phyloP scores from a whole-genome alignment of 2,888 invertebrate genomes.

The Gryllus longicercus region DNA sequence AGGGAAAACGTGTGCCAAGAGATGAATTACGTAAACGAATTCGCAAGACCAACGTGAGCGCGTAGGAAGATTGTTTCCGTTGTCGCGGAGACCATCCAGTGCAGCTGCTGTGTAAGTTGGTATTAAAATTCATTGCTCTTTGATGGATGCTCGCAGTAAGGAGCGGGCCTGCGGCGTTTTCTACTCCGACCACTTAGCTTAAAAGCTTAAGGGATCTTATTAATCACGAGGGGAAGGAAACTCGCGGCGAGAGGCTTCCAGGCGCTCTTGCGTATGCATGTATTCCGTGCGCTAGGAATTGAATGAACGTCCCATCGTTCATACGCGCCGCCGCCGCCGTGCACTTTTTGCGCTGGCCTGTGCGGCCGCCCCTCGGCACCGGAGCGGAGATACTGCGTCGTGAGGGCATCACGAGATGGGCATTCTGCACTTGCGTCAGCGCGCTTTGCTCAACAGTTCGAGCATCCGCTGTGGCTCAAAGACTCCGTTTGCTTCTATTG shows the following conservation, averaged over 20 bases:
- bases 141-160: background rate
- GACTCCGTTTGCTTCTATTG: too few species aligned
- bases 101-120: background rate
- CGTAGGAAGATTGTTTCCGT: background rate
- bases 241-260: background rate
- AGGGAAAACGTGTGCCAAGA: too few species aligned
- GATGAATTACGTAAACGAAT: too few species aligned
- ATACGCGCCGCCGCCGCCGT: background rate
- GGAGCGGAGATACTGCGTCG: too few species aligned
- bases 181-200: background rate
- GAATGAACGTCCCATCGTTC: slow-evolving; percentile 6
- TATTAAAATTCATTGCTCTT: slow-evolving; percentile 1
- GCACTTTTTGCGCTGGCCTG: too few species aligned
- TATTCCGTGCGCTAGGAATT: background rate
- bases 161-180: background rate
- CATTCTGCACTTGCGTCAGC: too few species aligned
- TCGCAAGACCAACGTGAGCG: too few species aligned
- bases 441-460: too few species aligned
- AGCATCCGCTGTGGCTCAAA: too few species aligned
- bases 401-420: too few species aligned
- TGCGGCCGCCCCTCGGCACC: too few species aligned
- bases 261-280: background rate
- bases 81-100: background rate
- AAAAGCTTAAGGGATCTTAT: slow-evolving; percentile 17
- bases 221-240: background rate